Conservation (phyloP, 2,797 vertebrate genomes). For the Danio choprae region DNA sequence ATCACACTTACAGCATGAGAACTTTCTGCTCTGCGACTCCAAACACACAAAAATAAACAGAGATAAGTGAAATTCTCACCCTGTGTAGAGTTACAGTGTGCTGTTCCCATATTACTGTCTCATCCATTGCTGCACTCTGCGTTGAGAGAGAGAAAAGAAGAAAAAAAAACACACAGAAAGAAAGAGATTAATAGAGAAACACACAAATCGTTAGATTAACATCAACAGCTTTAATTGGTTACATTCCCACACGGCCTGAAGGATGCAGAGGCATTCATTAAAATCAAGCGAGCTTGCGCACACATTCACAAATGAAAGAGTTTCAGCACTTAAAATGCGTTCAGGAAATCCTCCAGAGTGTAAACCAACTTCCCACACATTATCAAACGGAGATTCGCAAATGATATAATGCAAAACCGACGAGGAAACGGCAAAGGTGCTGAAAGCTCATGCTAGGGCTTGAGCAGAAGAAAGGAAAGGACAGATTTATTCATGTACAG, state of each 20-base stretch:
- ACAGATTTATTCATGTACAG: slow-evolving; percentile 52
- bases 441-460: slow-evolving; percentile 5
- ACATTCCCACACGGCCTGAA: slow-evolving; percentile 20
- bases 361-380: slow-evolving; percentile 39
- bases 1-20: not conserved
- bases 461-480: slow-evolving; percentile 13
- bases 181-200: not conserved
- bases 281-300: slow-evolving; percentile 18
- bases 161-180: not conserved
- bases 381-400: not conserved
- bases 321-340: slow-evolving; percentile 12
- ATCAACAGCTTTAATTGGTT: slow-evolving; percentile 43
- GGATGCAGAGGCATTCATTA: slow-evolving; percentile 14
- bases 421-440: not conserved
- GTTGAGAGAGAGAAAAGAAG: slow-evolving; percentile 27
- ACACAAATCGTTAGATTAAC: slow-evolving; percentile 34
- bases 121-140: slow-evolving; percentile 91
- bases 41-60: not conserved
- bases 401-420: not conserved
- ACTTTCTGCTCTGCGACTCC: not conserved
- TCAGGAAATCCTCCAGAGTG: slow-evolving; percentile 20
- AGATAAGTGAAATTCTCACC: slow-evolving; percentile 78
- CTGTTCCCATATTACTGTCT: slow-evolving; percentile 93
- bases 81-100: slow-evolving; percentile 92
- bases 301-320: slow-evolving; percentile 10